These are phyloP conservation scores for Oscheius sp. DNA, from an alignment of 2,888 invertebrate genomes.

Conservation along the genomic window DNA sequence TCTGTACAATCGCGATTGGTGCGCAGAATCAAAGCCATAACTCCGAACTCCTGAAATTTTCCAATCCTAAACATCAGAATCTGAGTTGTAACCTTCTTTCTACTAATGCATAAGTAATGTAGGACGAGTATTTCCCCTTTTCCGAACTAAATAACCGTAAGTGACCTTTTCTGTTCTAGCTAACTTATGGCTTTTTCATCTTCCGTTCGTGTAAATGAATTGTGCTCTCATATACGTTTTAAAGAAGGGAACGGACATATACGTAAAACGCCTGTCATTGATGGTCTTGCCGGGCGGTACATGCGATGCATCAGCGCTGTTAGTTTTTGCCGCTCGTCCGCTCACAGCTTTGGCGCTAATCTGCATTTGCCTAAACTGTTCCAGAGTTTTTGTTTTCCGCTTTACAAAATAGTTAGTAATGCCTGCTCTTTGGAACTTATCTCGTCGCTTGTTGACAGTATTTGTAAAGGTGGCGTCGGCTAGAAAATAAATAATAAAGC, in stretches of 20 bases:
- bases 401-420: not conserved
- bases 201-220: slow-evolving; percentile 13
- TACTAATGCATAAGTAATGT: slow-evolving; percentile 13
- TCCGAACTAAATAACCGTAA: not conserved
- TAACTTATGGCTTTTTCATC: slow-evolving; percentile 11
- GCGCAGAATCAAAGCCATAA: slow-evolving; percentile 23
- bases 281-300: slow-evolving; percentile 7
- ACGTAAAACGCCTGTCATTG: not conserved
- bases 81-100: not conserved
- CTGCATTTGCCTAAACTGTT: slow-evolving; percentile 19
- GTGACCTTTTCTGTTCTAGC: slow-evolving; percentile 12
- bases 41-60: not conserved
- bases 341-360: slow-evolving; percentile 1
- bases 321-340: not conserved
- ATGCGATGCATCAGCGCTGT: slow-evolving; percentile 1
- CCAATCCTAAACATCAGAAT: not conserved
- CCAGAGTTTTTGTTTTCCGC: not conserved
- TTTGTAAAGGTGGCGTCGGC: not conserved
- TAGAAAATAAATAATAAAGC: not conserved
- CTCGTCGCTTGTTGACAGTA: not conserved
- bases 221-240: slow-evolving; percentile 3
- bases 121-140: slow-evolving; percentile 14
- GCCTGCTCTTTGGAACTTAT: not conserved
- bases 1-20: slow-evolving; percentile 29
- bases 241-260: too few relatives aligned